phyloP scores from a whole-genome alignment of 1,140 invertebrate genomes.

The Ladona fulva region DNA sequence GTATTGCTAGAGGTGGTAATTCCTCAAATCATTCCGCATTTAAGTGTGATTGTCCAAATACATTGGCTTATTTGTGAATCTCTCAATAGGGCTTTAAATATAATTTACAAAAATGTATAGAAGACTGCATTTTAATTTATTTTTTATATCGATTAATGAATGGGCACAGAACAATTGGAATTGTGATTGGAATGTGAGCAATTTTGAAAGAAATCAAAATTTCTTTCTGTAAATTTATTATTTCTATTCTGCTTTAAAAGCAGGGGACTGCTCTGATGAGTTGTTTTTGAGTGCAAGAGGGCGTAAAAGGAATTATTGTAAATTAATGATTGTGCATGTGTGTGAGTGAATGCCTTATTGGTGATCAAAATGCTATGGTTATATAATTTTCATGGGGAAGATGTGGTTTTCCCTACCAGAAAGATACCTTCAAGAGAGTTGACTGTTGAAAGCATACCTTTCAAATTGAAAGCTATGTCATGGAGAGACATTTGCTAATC shows the following conservation, averaged over 20 bases:
- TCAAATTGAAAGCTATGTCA: neutral
- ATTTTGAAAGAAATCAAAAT: neutral
- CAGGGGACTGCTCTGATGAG: neutral
- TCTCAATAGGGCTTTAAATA: neutral
- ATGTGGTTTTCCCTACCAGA: neutral
- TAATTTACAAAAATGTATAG: neutral
- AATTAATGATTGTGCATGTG: neutral
- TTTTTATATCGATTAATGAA: neutral
- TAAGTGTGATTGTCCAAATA: too few relatives aligned
- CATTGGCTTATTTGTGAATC: too few relatives aligned
- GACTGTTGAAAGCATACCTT: neutral
- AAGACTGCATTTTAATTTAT: neutral
- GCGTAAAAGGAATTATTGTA: neutral
- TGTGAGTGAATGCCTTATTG: neutral
- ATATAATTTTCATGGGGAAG: neutral
- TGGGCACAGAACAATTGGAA: neutral
- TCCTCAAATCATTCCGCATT: too few relatives aligned
- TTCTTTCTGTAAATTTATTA: neutral
- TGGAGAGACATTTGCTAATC: neutral
- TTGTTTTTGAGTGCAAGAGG: neutral
- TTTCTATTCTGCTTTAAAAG: neutral
- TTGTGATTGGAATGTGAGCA: constrained; percentile 9
- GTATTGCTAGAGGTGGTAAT: too few relatives aligned
- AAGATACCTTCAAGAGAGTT: too few relatives aligned
- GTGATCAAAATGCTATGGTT: neutral